Evolutionary conservation across 1,140 invertebrate species (phyloP), one percentile per base, ranked within the genome.

Genomic region (Cataglyphis hispanica): DNA sequence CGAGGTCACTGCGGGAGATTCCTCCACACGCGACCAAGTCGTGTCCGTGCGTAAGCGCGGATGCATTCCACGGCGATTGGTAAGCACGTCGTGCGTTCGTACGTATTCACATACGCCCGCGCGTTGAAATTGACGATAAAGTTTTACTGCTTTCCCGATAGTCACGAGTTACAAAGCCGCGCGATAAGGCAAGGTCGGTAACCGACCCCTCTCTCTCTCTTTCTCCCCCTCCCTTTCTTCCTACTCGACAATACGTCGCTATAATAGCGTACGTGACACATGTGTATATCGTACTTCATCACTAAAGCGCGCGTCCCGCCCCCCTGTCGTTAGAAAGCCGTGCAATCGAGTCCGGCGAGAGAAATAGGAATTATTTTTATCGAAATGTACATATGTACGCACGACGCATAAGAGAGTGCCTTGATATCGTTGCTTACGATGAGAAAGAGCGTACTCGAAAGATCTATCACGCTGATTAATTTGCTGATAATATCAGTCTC

Each of bases 121-220:
- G 34, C 64, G 67, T 83, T 72, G 78, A 83, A 83, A 83, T 83
- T 74, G 81, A 84, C 84, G 90, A 91, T 91, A 91, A 91, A 89
- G 87, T 84, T 91, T 91, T 88, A 91, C 77, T 87, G 84, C 87
- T 81, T 87, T 80, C 72, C 76, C 87, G 86, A 91, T 92, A 91
- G 76, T 86, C 85, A 70, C 72, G 85, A 78, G 60, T 90, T 84
- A 88, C 84, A 86, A 89, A 78, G 84, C 64, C 74, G 25, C 19
- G 83, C 84, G 89, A 93, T 93, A 92, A 90, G 80, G 85, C 90
- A 92, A 93, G 91, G 91, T 93, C 87, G 87, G 81, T 88, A 92
- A 92, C 87, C 89, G 88, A 90, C 84, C 87, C 87, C 85, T 84
- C 80, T 46, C 16, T 46, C 16, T 4, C 13, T 50, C 43, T 13